Base-by-base conservation (phyloP, 2,113 vertebrate genomes). In the Empidonax traillii region DNA sequence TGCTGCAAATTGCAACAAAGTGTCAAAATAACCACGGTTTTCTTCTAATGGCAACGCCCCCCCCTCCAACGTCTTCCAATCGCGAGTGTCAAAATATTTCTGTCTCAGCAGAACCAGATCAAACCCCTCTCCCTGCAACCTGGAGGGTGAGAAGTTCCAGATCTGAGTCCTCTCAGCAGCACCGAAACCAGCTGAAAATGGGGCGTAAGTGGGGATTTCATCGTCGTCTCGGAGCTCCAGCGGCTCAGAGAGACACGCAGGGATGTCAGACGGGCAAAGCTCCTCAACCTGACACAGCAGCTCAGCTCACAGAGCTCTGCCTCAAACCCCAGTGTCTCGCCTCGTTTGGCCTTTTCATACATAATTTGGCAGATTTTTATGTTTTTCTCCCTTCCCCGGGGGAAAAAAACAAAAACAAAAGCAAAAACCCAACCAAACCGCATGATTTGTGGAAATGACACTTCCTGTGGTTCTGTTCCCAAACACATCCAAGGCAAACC, bases 151-250 rank as follows among this genome's bases (percentile, higher is more conserved):
- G 18, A 62, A 28, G 37, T 39, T 22, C 47, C 82, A 75, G 19
- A 16, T 52, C 41, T 19, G 4, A 35, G 14, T 30, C 39, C 46
- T 8, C 20, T 4, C 71, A 37, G 52, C 27, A 12, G 11, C 59
- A 22, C 69, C 79, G 49, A 28, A 33, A 43, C 0, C 20, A 2
- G 31, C 53, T 33, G 53, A 31, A 55, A 53, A 53, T 12, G 52
- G 52, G 52, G 18, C 52, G 25, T 52, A 52, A 52, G 27, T 28
- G 25, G 51, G 39, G n/a, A 17, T 22, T 67, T 17, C 5, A 31
- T 0, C 6, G 30, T 0, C 27, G 23, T 7, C 37, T 46, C 3
- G 3, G 23, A 0, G 10, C 39, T 37, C 3, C 2, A 0, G 58
- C 21, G 5, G 55, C 37, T 72, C 2, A 0, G 20, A 9, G 5